These are phyloP conservation scores for Oenanthe melanoleuca DNA, from an alignment of 2,113 vertebrate species.

Conservation along the genomic window DNA sequence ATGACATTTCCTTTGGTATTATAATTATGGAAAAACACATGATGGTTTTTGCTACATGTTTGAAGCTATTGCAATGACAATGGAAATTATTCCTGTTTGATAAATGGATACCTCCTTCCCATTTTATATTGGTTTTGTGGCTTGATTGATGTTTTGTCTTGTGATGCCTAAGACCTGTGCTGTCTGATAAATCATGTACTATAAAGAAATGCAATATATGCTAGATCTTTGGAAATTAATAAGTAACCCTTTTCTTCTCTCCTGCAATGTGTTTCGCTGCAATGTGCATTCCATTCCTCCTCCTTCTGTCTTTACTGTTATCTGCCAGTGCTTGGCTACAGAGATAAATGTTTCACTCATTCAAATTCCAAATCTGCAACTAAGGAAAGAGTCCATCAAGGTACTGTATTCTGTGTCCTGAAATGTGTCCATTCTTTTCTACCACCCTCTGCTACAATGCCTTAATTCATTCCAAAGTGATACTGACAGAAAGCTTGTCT, in stretches of 20 bases:
- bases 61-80: slow-evolving; percentile 50
- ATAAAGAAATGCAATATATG: slow-evolving; percentile 56
- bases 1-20: slow-evolving; percentile 57
- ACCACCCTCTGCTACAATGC: slow-evolving; percentile 20
- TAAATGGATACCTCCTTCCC: slow-evolving; percentile 53
- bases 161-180: slow-evolving; percentile 36
- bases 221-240: slow-evolving; percentile 69
- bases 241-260: slow-evolving; percentile 74
- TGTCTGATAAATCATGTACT: slow-evolving; percentile 64
- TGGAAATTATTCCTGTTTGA: slow-evolving; percentile 30
- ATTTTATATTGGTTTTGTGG: slow-evolving; percentile 49
- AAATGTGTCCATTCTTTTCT: slow-evolving; percentile 39
- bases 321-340: slow-evolving; percentile 92
- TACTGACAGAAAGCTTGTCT: neutral
- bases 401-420: slow-evolving; percentile 82
- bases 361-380: slow-evolving; percentile 88
- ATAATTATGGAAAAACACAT: neutral
- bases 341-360: slow-evolving; percentile 95
- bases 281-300: slow-evolving; percentile 77
- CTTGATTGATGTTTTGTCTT: slow-evolving; percentile 63
- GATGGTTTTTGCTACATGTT: slow-evolving; percentile 38
- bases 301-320: slow-evolving; percentile 80
- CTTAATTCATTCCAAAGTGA: slow-evolving; percentile 21
- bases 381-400: slow-evolving; percentile 91
- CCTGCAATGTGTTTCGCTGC: slow-evolving; percentile 70